Evolutionary conservation across 2,113 vertebrate species (phyloP).

Genomic region (Buteo buteo): DNA sequence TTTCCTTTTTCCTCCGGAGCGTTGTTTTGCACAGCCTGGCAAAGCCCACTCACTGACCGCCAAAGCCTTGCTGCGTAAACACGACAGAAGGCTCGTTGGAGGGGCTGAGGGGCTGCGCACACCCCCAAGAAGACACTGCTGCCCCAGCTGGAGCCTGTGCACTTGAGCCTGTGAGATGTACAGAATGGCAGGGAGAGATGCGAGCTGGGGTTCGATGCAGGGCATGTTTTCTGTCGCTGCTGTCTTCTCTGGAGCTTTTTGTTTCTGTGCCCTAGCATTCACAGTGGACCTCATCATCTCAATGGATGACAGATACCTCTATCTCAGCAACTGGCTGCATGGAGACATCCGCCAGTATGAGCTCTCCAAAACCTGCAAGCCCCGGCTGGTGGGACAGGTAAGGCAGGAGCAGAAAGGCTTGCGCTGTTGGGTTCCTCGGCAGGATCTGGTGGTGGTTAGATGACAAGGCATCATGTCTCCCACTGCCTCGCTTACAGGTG

Average conservation of each 20-base stretch:
- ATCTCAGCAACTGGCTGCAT: conserved; percentile 91
- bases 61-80: background rate
- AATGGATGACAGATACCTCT: conserved; percentile 86
- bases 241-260: background rate
- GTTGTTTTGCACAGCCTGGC: background rate
- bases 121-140: background rate
- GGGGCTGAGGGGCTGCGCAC: background rate
- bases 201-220: background rate
- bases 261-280: conserved; percentile 71
- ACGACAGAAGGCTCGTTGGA: background rate
- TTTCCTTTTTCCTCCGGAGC: background rate
- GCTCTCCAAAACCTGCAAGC: conserved; percentile 77
- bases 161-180: background rate
- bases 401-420: conserved; percentile 23
- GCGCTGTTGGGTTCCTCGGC: rapidly evolving
- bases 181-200: background rate
- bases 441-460: rapidly evolving
- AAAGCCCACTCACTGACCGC: background rate
- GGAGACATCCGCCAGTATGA: conserved; percentile 95
- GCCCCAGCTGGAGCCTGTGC: background rate
- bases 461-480: rapidly evolving
- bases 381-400: conserved; percentile 83
- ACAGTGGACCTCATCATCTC: conserved; percentile 88
- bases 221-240: rapidly evolving
- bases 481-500: conserved; percentile 66